phyloP scores from a whole-genome alignment of 2,888 invertebrate species.

The Trichopoda pennipes region DNA sequence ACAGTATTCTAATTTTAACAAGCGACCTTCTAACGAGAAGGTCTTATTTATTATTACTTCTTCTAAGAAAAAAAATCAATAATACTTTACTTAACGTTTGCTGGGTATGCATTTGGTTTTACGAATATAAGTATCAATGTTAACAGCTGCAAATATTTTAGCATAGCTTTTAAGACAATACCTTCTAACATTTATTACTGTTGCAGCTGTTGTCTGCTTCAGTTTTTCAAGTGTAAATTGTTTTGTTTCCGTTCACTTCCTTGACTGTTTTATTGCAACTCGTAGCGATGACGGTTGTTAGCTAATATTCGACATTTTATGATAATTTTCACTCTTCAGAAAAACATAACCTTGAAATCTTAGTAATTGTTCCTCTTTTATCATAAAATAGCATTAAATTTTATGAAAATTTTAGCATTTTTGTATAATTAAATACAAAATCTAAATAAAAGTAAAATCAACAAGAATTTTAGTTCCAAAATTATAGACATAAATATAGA shows the following conservation, averaged over 20 bases:
- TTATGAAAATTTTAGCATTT: constrained; percentile 7
- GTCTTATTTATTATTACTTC: too few species aligned
- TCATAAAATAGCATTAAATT: constrained; percentile 26
- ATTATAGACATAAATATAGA: background rate
- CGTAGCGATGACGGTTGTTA: constrained; percentile 39
- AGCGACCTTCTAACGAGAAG: too few species aligned
- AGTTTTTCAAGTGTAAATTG: constrained; percentile 56
- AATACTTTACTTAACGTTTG: background rate
- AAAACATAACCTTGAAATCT: constrained; percentile 34
- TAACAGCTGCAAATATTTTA: constrained; percentile 28
- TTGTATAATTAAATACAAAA: background rate
- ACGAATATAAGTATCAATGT: constrained; percentile 3
- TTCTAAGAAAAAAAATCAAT: background rate
- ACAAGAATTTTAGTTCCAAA: too few species aligned
- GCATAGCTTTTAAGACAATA: constrained; percentile 66
- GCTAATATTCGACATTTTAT: constrained; percentile 54
- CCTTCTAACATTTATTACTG: constrained; percentile 54
- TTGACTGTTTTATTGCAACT: constrained; percentile 23
- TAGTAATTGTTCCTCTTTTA: background rate
- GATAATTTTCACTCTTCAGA: background rate
- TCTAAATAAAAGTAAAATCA: too few species aligned
- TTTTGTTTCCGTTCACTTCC: constrained; percentile 35
- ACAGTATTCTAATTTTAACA: too few species aligned
- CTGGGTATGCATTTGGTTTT: constrained; percentile 5
- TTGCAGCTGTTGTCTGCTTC: constrained; percentile 62